Evolutionary conservation across 2,797 vertebrate species (phyloP), one percentile per base, ranked within the genome.

Genomic region (Numenius phaeopus): DNA sequence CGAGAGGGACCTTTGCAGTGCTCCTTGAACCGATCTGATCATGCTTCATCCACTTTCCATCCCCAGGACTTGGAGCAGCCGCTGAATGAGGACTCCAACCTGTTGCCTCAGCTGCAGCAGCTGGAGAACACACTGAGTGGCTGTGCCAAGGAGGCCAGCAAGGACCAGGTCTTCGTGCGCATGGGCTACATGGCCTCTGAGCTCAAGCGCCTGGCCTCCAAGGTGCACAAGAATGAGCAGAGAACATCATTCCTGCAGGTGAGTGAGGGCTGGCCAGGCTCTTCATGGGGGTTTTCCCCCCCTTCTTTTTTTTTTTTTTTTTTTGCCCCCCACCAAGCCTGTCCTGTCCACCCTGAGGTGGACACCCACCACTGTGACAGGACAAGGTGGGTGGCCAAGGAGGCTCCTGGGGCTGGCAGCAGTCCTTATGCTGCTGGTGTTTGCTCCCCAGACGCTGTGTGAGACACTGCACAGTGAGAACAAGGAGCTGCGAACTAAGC

Each of bases 111-210:
- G 96, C 98, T 99, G 94, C 99, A 99, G 97, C 98, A 99, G 64
- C 98, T 99, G 88, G 99, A 99, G 98, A 99, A 96, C 96, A 99
- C 99, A 0, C 99, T 99, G 96, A 99, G 99, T 3, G 98, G 99
- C 88, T 99, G 99, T 1, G 98, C 99, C 0, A 99, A 99, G 97
- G 99, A 99, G 97, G 99, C 99, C 7, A 99, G 99, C 98, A 99
- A 98, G n/a, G 99, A 99, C 98, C 99, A 99, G 97, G 98, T 99
- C 86, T 98, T 99, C 13, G 98, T 99, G 62, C 99, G 99, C 94
- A 98, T 99, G 58, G 99, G 99, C 55, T 99, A 99, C 92, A 99
- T 99, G 99, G 99, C 99, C n/a, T 98, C 99, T 0, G 99, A 99
- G 98, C 99, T 99, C 95, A 99, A 99, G 98, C 99, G 99, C 61